A percentile compares a stretch with the other conserved stretches of the same genome.
Conservation (phyloP, 2,797 vertebrate species). For the Myotis daubentonii region DNA sequence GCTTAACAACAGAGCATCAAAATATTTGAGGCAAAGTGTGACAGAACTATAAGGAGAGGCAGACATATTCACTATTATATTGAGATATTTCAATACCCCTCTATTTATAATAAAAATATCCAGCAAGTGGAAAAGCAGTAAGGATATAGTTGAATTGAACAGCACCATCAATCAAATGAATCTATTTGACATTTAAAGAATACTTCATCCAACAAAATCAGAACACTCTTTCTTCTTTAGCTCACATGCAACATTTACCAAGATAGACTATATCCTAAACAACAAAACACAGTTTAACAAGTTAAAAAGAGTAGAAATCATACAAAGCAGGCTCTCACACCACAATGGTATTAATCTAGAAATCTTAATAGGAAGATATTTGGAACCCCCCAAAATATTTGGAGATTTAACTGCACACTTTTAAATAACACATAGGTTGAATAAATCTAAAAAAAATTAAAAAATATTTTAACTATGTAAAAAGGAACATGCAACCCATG, state of each 20-base stretch:
- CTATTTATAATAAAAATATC: not conserved
- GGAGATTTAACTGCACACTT: not conserved
- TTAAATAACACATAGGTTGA: not conserved
- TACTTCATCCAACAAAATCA: too few relatives aligned
- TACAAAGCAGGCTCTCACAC: not conserved
- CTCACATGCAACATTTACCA: not conserved
- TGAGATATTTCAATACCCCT: not conserved
- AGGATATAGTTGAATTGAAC: not conserved
- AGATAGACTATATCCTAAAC: not conserved
- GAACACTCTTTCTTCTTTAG: not conserved
- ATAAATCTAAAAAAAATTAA: not conserved
- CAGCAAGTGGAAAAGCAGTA: not conserved
- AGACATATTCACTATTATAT: not conserved
- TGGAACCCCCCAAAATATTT: not conserved
- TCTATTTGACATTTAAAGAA: not conserved
- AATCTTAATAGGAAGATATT: not conserved
- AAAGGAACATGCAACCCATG: not conserved
- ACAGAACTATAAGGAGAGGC: not conserved
- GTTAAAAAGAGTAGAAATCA: not conserved
- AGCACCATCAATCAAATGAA: not conserved
- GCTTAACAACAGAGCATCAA: not conserved
- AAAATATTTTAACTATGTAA: not conserved
- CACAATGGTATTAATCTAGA: not conserved
- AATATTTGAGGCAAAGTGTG: not conserved
- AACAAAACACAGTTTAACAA: not conserved